These are phyloP conservation scores for Drosophila mimica DNA, from an alignment of 2,888 invertebrate genomes.

Conservation along the genomic window DNA sequence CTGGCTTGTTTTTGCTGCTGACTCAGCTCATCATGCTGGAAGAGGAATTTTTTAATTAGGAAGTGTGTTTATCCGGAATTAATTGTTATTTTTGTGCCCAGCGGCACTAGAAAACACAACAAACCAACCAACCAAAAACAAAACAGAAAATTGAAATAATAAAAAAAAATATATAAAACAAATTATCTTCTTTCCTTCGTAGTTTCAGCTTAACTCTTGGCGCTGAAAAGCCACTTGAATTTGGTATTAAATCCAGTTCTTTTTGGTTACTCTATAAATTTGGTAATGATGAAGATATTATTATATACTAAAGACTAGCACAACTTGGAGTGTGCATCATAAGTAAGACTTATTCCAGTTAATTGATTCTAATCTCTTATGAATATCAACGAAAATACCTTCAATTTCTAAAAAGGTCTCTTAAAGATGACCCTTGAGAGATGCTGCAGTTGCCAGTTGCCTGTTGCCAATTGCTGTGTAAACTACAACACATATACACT, in stretches of 20 bases:
- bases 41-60: conserved; percentile 82
- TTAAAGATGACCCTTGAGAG: conserved; percentile 31
- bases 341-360: not conserved
- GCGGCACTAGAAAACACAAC: conserved; percentile 18
- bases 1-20: conserved; percentile 57
- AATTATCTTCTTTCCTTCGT: conserved; percentile 20
- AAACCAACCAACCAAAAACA: conserved; percentile 6
- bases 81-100: conserved; percentile 71
- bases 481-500: conserved; percentile 55
- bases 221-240: not conserved
- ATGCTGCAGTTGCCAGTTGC: conserved; percentile 35
- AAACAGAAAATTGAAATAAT: not conserved
- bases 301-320: not conserved
- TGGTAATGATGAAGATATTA: not conserved
- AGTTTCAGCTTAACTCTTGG: conserved; percentile 12
- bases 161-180: conserved; percentile 9
- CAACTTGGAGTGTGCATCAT: not conserved
- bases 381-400: conserved; percentile 17
- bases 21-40: conserved; percentile 55
- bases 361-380: not conserved
- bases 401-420: conserved; percentile 37
- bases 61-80: conserved; percentile 81
- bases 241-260: not conserved
- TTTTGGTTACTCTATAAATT: not conserved
- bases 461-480: conserved; percentile 69